Evolutionary conservation across 2,797 vertebrate genomes (phyloP).

Genomic region (Cynodonichthys magdalenae): DNA sequence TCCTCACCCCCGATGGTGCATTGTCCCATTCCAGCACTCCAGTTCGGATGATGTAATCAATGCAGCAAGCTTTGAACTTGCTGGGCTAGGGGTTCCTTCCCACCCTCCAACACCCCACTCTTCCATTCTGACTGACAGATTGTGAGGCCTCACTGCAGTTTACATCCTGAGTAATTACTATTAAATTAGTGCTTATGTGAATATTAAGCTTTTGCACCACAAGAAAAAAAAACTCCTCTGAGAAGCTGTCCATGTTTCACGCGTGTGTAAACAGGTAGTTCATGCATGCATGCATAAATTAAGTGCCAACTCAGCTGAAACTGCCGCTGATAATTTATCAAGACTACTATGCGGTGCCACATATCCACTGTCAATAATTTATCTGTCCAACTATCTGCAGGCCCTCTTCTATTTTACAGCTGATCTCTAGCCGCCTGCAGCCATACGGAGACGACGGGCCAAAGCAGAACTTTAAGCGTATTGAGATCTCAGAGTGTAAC

Average conservation of each 20-base stretch:
- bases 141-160: constrained; percentile 49
- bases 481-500: constrained; percentile 36
- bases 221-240: constrained; percentile 11
- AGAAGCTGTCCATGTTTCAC: constrained; percentile 36
- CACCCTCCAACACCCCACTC: constrained; percentile 12
- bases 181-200: constrained; percentile 32
- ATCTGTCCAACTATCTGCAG: constrained; percentile 43
- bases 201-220: constrained; percentile 32
- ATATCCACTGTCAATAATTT: constrained; percentile 61
- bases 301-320: constrained; percentile 39
- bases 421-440: constrained; percentile 16
- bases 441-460: constrained; percentile 14
- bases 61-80: constrained; percentile 87
- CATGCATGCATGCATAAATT: constrained; percentile 29
- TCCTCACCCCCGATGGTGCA: constrained; percentile 75
- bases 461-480: constrained; percentile 16
- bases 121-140: constrained; percentile 42
- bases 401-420: constrained; percentile 33
- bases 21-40: constrained; percentile 81
- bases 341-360: constrained; percentile 47
- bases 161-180: constrained; percentile 35
- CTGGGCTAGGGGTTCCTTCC: constrained; percentile 72
- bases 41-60: constrained; percentile 87
- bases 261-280: constrained; percentile 36
- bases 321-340: constrained; percentile 42